Evolutionary conservation across 2,113 vertebrate species (phyloP).

Genomic region (Elephas maximus): DNA sequence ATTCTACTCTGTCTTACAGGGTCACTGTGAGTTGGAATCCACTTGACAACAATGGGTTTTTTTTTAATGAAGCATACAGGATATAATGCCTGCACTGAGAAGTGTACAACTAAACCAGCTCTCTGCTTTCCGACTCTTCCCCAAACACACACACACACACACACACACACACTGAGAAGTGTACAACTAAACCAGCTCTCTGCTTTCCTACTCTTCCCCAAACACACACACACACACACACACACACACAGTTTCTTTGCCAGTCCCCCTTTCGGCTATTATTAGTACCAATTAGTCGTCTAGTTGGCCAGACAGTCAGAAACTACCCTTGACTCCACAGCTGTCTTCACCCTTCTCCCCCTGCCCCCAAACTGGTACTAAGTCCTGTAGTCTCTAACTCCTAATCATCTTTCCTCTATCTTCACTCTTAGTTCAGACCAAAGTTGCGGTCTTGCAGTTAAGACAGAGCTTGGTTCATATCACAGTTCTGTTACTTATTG

Average conservation of each 20-base stretch:
- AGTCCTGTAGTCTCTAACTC: not conserved
- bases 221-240: too few relatives aligned
- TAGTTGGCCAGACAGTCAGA: not conserved
- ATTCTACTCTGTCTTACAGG: too few relatives aligned
- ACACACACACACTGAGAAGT: too few relatives aligned
- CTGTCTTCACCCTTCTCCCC: not conserved
- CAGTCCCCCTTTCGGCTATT: not conserved
- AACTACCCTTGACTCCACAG: not conserved
- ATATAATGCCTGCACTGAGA: not conserved
- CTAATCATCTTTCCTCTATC: not conserved
- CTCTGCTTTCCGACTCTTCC: too few relatives aligned
- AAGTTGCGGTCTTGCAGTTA: not conserved
- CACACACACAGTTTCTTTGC: not conserved
- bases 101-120: not conserved
- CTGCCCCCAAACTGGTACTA: not conserved
- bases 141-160: too few relatives aligned
- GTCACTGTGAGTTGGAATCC: not conserved
- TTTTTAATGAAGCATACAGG: not conserved
- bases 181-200: not conserved
- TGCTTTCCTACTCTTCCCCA: not conserved
- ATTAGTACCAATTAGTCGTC: not conserved
- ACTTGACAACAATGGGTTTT: not conserved
- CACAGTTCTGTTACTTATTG: not conserved
- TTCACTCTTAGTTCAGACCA: not conserved
- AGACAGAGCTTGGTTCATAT: not conserved